These are phyloP conservation scores for Eupeodes latifasciatus DNA, from an alignment of 2,888 invertebrate species.

Conservation along the genomic window DNA sequence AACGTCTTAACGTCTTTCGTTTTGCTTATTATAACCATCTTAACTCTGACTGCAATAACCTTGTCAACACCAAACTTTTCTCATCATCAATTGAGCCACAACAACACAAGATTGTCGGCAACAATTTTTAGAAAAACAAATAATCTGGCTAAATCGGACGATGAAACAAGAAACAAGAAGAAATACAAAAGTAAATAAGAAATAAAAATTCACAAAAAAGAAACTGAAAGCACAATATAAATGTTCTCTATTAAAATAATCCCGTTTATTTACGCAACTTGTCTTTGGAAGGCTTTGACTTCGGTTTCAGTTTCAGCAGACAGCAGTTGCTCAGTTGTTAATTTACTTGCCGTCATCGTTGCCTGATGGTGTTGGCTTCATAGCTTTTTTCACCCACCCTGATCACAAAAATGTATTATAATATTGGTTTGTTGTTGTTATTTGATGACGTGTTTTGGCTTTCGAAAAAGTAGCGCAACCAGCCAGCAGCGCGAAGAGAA, in stretches of 20 bases:
- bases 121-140: slow-evolving; percentile 9
- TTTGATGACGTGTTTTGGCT: slow-evolving; percentile 17
- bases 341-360: too few species aligned
- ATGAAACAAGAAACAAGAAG: slow-evolving; percentile 17
- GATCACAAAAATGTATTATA: slow-evolving; percentile 41
- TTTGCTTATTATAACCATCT: too few species aligned
- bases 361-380: not conserved
- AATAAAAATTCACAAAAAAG: slow-evolving; percentile 2
- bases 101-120: slow-evolving; percentile 20
- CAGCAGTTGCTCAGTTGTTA: not conserved
- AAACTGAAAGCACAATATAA: slow-evolving; percentile 31
- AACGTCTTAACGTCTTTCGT: slow-evolving; percentile 15
- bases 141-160: slow-evolving; percentile 38
- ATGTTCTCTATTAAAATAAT: slow-evolving; percentile 26
- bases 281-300: slow-evolving; percentile 40
- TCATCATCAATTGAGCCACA: slow-evolving; percentile 30
- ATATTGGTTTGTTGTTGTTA: slow-evolving; percentile 6
- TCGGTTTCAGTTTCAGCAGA: slow-evolving; percentile 37
- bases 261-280: slow-evolving; percentile 67
- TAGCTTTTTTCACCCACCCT: slow-evolving; percentile 24
- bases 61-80: slow-evolving; percentile 66
- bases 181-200: slow-evolving; percentile 23
- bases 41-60: slow-evolving; percentile 55
- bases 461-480: slow-evolving; percentile 71
- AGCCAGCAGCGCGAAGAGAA: slow-evolving; percentile 51